Evolutionary conservation across 2,113 vertebrate species (phyloP), one percentile per base, ranked within the genome.

Genomic region (Syrrhaptes paradoxus): DNA sequence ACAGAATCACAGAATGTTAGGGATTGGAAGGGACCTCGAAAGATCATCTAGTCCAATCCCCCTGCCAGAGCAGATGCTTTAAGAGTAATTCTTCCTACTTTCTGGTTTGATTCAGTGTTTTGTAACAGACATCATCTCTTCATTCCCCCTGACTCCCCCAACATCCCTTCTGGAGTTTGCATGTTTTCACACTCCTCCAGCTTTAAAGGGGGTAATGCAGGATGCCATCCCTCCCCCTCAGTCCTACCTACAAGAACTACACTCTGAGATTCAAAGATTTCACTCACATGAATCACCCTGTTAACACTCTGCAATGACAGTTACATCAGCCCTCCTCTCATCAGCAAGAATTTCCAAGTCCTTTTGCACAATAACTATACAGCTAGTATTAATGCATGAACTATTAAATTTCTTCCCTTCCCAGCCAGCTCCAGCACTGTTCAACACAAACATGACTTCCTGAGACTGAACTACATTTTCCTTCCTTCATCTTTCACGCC

Each of bases 401-500:
- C 79, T 80, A 57, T 90, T 87, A 67, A 32, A 78, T 88, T 87
- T 62, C 58, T 93, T 63, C 32, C 24, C 51, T 80, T 91, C 48
- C 45, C 68, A 85, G 78, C 38, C 85, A 83, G 36, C 31, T 70
- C 32, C 63, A 49, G 36, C 46, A 36, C 74, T 48, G 63, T 57
- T 91, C 82, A 70, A 74, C 63, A 71, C 61, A 77, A 88, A 83
- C 12, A 9, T 70, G 75, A 93, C 81, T 93, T 91, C 43, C 75
- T 89, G 63, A 94, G 58, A 54, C 68, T 83, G 91, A 94, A 77
- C 55, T 86, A 25, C n/a, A 41, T 96, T 90, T 86, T 85, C 21
- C 28, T 71, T 77, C 46, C 52, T 76, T 78, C 43, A 41, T 91
- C 68, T 92, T 93, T 90, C 63, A 66, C 20, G 3, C 46, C 17